A percentile compares a stretch with the other conserved stretches of the same genome.
phyloP scores from a whole-genome alignment of 2,888 invertebrate genomes.

The Dasysyrphus albostriatus region DNA sequence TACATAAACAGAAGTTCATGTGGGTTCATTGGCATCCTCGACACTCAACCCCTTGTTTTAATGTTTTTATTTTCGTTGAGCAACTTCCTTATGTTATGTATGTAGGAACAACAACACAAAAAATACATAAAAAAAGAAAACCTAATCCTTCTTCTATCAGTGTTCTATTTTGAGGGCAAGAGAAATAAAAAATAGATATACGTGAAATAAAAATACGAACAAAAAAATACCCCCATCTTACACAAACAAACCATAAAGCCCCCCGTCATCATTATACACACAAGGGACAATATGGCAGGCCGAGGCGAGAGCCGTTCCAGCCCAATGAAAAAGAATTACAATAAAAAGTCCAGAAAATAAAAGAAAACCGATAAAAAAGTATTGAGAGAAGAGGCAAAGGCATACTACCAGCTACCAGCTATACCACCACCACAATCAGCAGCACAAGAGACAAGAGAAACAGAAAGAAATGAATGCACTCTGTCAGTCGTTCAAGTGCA shows the following conservation, averaged over 20 bases:
- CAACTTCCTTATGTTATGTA: constrained; percentile 68
- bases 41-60: constrained; percentile 47
- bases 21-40: constrained; percentile 70
- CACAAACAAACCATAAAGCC: constrained; percentile 73
- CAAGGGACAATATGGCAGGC: constrained; percentile 35
- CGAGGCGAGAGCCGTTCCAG: constrained; percentile 53
- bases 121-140: neutral
- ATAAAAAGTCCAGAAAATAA: constrained; percentile 26
- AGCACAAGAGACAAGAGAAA: constrained; percentile 48
- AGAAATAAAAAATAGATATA: constrained; percentile 31
- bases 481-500: constrained; percentile 81
- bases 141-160: constrained; percentile 58
- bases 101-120: constrained; percentile 24
- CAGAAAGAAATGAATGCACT: constrained; percentile 73
- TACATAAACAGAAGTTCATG: constrained; percentile 64
- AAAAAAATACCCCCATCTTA: constrained; percentile 65
- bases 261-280: constrained; percentile 45
- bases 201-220: constrained; percentile 47
- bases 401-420: constrained; percentile 2
- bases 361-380: neutral
- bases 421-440: constrained; percentile 18
- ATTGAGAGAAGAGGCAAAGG: neutral
- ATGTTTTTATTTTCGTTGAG: constrained; percentile 52
- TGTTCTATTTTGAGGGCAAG: constrained; percentile 71
- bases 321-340: constrained; percentile 49